Evolutionary conservation across 2,113 vertebrate genomes (phyloP), one percentile per base, ranked within the genome.

Genomic region (Channa maculata): DNA sequence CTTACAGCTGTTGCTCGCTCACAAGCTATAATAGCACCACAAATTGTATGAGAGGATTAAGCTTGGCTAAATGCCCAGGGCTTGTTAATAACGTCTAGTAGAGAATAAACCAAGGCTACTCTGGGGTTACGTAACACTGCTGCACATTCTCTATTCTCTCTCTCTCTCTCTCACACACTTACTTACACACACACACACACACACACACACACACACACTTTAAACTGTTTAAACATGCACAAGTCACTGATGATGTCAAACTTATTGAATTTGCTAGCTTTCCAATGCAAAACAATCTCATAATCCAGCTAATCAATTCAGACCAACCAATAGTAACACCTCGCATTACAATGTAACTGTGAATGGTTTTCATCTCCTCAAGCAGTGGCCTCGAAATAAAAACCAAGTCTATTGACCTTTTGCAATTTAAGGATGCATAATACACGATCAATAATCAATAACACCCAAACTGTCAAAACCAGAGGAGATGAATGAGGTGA

Each of bases 381-480:
- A 55, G 38, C 34, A n/a, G 8, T 11, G 13, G 37, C 64, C 55
- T 81, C 69, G 74, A 69, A 55, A 57, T 45, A 50, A 36, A 43
- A 36, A 36, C 24, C 8, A 15, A n/a, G 34, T 5, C 57, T 6
- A 8, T 24, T 44, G 3, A 72, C 59, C 63, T 63, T 45, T 2
- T 3, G 14, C 53, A 41, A 43, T 41, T 68, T 60, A 73, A 75
- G 51, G 48, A 37, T 37, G 34, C 34, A 39, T 12, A 39, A 76
- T 43, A n/a, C 0, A 12, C 13, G 52, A 86, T 91, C 73, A 13
- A 87, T 84, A 49, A 72, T 65, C 50, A 78, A 65, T 78, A 68
- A 54, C 39, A 5, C 15, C 8, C 2, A 3, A 8, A 46, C 76
- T 49, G 58, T 53, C 59, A 68, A 52, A 54, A 43, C 48, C 52